A percentile compares a stretch with the other conserved stretches of the same genome.
phyloP scores from a whole-genome alignment of 1,140 invertebrate genomes.

The Eueides isabella region DNA sequence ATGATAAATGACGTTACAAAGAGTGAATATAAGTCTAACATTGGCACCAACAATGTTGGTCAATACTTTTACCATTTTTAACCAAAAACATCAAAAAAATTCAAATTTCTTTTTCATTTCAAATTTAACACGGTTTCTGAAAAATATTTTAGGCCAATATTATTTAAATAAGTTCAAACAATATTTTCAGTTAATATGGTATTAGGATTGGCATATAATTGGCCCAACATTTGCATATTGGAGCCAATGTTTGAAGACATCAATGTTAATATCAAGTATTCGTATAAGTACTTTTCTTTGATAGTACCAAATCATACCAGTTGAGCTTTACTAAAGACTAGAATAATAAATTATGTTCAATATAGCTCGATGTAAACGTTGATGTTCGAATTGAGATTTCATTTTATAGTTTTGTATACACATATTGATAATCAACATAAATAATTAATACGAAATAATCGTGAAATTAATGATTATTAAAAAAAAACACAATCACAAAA shows the following conservation, averaged over 20 bases:
- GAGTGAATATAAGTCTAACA: not conserved
- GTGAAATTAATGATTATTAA: no score
- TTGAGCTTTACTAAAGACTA: slow-evolving; percentile 76
- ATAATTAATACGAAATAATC: no score
- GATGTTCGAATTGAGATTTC: not conserved
- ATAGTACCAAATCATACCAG: slow-evolving; percentile 51
- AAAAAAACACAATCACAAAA: no score
- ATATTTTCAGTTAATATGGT: not conserved
- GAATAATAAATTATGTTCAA: slow-evolving; percentile 61
- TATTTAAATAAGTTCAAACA: no score
- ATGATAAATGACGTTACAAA: not conserved
- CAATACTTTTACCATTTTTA: not conserved
- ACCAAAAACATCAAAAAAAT: no score
- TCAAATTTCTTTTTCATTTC: no score
- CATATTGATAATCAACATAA: not conserved
- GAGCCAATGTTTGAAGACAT: not conserved
- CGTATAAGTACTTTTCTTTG: slow-evolving; percentile 24
- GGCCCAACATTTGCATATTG: not conserved
- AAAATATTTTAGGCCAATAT: no score
- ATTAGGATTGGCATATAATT: not conserved
- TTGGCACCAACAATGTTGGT: not conserved
- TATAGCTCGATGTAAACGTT: not conserved
- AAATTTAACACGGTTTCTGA: no score
- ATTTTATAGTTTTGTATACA: not conserved
- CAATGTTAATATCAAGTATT: not conserved